Evolutionary conservation across 2,113 vertebrate genomes (phyloP), one percentile per base, ranked within the genome.

Genomic region (Cinclus cinclus): DNA sequence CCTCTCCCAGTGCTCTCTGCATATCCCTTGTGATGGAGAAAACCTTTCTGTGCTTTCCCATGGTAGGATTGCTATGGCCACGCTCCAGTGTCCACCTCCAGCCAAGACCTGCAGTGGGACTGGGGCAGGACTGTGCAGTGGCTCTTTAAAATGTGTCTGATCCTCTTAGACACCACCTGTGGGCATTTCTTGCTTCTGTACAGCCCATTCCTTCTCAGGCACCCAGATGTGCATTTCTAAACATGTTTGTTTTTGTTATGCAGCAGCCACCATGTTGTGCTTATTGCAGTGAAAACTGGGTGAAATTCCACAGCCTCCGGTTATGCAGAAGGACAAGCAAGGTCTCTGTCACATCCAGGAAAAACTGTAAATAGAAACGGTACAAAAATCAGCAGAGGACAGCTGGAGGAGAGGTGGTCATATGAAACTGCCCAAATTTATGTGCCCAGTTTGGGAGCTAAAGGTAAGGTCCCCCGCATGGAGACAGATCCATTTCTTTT

Each of bases 311-410:
- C 8, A 30, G 70, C 39, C 60, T 67, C 22, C 15, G 87, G 42
- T 63, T 53, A 14, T 20, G 44, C 60, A 75, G 47, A 46, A 92
- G 59, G 70, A 95, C 87, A 67, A 42, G 35, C 6, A 33, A 85
- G 50, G 87, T 73, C 62, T 47, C 78, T 31, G 12, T 67, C 33
- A 39, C 49, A 63, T 67, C 49, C 46, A 88, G 46, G 37, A 68
- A 85, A 58, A 85, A 58, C 11, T 60, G 21, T 56, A 90, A 94
- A 90, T 85, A 93, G 74, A 73, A 82, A 49, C 70, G 39, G 56
- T 19, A 24, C 70, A 80, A 70, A 91, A 87, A 71, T 65, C 83
- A 89, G 3, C 78, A 70, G 62, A 78, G 44, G 24, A 30, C 93
- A 70, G 52, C 62, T 53, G 7, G 63, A 60, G 77, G 39, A 71